Base-by-base conservation (phyloP, 2,797 vertebrate genomes). In the Euphonia xanthogaster region DNA sequence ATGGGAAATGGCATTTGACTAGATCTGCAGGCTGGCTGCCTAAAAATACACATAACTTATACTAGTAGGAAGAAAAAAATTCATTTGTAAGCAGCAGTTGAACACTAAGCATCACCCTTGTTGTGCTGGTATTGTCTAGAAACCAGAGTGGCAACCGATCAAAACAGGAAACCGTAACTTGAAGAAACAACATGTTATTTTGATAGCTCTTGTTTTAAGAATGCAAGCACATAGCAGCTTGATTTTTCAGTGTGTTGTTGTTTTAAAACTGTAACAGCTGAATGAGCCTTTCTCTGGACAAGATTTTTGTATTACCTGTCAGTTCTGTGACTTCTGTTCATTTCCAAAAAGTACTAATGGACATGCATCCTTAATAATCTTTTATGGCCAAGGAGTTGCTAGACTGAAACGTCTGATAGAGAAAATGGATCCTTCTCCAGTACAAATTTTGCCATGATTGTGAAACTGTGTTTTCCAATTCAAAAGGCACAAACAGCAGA, bases 161-260 rank as follows among this genome's bases (percentile, higher is more conserved):
- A 86, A 95, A 95, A 40, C 73, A 94, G 66, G 86, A 80, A 93
- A 66, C 9, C 16, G 8, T 50, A 84, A 71, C 61, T 90, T 92
- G 74, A 61, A 81, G 73, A 67, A 93, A 80, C 50, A 86, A 65
- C 31, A 45, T 77, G 82, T 55, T 95, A 90, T 93, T 96, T 96
- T 94, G 83, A 77, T 95, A 92, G 42, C 1, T 12, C 58, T 88
- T 76, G 24, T 77, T 90, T 93, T 77, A 74, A 87, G 79, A 88
- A 75, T 72, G 19, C 73, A 90, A 90, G 83, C 33, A 68, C 25
- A 51, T 44, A 72, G 18, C 67, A 86, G 62, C 51, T 88, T 95
- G 68, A 71, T 91, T 94, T 94, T 85, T 50, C 83, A 80, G 37
- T 6, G 1, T 78, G 33, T 61, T 93, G n/a, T 44, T 86, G 28